Conservation (phyloP, 2,113 vertebrate genomes). For the Natator depressus region DNA sequence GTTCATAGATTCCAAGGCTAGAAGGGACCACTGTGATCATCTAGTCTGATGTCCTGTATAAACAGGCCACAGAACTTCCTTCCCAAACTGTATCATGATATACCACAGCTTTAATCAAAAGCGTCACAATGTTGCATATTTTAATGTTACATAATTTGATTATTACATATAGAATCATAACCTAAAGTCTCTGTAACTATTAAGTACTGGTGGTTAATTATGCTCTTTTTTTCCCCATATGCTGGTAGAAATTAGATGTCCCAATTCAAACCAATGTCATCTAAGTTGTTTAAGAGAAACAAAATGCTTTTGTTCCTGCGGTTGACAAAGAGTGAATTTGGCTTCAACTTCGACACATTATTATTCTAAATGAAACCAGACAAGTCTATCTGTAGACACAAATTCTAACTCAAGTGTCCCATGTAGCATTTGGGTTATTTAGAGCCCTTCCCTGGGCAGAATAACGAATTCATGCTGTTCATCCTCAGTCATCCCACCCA, state of each 20-base stretch:
- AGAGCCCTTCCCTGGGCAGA: not conserved
- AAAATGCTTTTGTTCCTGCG: not conserved
- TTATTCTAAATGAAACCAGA: not conserved
- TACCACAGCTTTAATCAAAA: not conserved
- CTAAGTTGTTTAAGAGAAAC: not conserved
- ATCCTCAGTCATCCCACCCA: not conserved
- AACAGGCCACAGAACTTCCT: not conserved
- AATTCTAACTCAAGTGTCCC: not conserved
- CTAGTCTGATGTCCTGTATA: not conserved
- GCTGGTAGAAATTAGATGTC: not conserved
- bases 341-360: not conserved
- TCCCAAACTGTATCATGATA: not conserved
- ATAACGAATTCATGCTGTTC: constrained; percentile 3
- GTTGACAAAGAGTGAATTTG: not conserved
- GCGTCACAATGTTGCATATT: not conserved
- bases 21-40: not conserved
- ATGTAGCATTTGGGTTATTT: not conserved
- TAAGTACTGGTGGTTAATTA: not conserved
- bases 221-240: no score
- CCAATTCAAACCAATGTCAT: not conserved
- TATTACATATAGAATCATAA: not conserved
- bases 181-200: not conserved
- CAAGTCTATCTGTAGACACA: not conserved
- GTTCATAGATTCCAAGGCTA: not conserved
- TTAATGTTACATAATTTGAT: not conserved